Conservation (phyloP, 2,113 vertebrate genomes). For the Lonchura striata region DNA sequence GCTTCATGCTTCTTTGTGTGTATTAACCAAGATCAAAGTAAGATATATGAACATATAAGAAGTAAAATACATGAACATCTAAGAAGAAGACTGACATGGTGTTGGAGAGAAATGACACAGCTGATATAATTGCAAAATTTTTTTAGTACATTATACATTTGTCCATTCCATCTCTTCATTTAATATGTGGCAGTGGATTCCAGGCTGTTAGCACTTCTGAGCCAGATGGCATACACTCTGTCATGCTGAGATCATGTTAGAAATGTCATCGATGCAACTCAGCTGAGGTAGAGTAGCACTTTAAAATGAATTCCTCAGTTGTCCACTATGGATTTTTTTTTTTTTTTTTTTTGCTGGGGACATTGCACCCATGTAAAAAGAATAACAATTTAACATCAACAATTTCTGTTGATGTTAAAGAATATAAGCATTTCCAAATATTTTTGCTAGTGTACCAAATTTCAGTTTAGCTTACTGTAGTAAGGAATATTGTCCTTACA, state of each 20-base stretch:
- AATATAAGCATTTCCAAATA: neutral
- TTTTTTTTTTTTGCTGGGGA: neutral
- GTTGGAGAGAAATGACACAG: neutral
- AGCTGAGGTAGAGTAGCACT: neutral
- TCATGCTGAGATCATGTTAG: conserved; percentile 57
- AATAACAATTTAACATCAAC: neutral
- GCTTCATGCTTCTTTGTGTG: neutral
- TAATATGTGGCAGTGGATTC: conserved; percentile 24
- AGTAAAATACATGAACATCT: neutral
- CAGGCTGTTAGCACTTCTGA: conserved; percentile 46
- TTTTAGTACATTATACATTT: conserved; percentile 7
- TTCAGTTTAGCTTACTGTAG: neutral
- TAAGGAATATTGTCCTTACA: neutral
- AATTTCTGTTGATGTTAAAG: neutral
- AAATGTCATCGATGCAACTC: conserved; percentile 59
- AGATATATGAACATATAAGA: neutral
- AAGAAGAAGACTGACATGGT: neutral
- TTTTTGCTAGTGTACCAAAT: neutral
- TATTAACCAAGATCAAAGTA: neutral
- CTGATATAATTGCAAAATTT: neutral
- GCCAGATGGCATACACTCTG: conserved; percentile 63
- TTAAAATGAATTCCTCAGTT: conserved; percentile 17
- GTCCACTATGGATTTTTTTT: neutral
- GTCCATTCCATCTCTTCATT: conserved; percentile 40
- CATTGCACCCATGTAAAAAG: neutral